Conservation (phyloP, 37 sponge, comb jelly and placozoan genomes). For the Chondrosia reniformis region DNA sequence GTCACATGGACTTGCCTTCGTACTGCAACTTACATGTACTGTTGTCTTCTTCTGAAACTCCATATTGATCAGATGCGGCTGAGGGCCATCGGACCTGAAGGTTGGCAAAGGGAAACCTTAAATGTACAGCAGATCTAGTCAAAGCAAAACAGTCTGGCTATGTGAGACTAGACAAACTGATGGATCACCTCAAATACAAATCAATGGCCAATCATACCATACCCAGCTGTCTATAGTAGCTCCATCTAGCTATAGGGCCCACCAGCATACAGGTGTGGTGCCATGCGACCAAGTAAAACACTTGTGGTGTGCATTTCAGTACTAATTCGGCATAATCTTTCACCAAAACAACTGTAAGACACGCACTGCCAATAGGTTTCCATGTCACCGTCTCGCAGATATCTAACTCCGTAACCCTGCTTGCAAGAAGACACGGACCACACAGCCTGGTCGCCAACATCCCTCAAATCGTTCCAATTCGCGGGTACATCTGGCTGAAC, state of each 20-base stretch:
- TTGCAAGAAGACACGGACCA: constrained; percentile 99
- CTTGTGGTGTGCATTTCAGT: too few relatives aligned
- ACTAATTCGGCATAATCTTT: too few relatives aligned
- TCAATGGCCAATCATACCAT: too few relatives aligned
- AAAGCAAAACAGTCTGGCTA: not conserved
- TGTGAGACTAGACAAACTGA: constrained; percentile 11
- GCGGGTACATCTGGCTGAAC: not conserved
- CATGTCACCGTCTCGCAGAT: constrained; percentile 71
- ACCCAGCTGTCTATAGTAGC: too few relatives aligned
- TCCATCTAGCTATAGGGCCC: too few relatives aligned
- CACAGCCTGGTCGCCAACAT: constrained; percentile 74
- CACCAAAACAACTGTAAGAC: too few relatives aligned
- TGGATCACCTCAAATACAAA: not conserved
- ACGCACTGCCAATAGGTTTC: constrained; percentile 98
- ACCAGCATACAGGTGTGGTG: too few relatives aligned
- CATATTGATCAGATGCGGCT: constrained; percentile 90
- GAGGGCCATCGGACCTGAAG: constrained; percentile 85
- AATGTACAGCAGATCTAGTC: not conserved
- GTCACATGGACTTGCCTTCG: too few relatives aligned
- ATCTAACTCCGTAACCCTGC: constrained; percentile 85
- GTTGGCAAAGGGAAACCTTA: not conserved
- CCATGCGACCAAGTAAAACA: too few relatives aligned
- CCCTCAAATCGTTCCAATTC: constrained; percentile 3
- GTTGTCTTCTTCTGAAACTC: constrained; percentile 84
- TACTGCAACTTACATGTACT: constrained; percentile 41